Evolutionary conservation across 2,797 vertebrate genomes (phyloP).

Genomic region (Pangasius djambal): DNA sequence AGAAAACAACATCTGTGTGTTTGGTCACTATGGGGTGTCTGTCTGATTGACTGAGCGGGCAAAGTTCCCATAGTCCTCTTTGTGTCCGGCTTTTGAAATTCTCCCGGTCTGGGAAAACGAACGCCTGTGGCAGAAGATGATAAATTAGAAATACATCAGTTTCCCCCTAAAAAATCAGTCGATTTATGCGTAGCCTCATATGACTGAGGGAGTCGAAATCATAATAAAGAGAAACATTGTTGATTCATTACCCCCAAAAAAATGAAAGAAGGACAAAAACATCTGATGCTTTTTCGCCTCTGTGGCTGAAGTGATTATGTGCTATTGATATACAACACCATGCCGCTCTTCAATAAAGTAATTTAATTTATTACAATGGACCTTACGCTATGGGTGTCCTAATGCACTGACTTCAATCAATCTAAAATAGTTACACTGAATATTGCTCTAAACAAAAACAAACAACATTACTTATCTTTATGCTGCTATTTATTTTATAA

Average conservation of each 20-base stretch:
- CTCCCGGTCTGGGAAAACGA: constrained; percentile 78
- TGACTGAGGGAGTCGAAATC: constrained; percentile 67
- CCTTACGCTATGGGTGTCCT: constrained; percentile 36
- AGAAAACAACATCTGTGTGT: constrained; percentile 77
- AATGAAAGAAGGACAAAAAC: constrained; percentile 55
- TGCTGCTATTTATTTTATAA: background rate
- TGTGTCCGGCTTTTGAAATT: constrained; percentile 82
- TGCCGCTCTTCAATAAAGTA: constrained; percentile 23
- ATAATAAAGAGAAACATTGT: constrained; percentile 68
- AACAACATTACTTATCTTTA: constrained; percentile 29
- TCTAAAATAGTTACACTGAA: constrained; percentile 1
- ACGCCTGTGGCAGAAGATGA: constrained; percentile 80
- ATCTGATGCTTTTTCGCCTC: constrained; percentile 51
- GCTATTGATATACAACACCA: constrained; percentile 46
- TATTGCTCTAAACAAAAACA: constrained; percentile 21
- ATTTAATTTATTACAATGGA: constrained; percentile 50
- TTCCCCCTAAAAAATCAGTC: constrained; percentile 73
- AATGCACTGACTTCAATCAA: constrained; percentile 28
- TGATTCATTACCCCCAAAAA: constrained; percentile 63
- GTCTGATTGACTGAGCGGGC: constrained; percentile 83
- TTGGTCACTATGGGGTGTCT: constrained; percentile 79
- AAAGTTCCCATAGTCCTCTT: constrained; percentile 84
- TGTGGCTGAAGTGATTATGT: constrained; percentile 48
- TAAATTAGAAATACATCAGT: constrained; percentile 80
- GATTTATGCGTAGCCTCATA: constrained; percentile 61